Evolutionary conservation across 2,797 vertebrate species (phyloP).

Genomic region (Urocyon cinereoargenteus): DNA sequence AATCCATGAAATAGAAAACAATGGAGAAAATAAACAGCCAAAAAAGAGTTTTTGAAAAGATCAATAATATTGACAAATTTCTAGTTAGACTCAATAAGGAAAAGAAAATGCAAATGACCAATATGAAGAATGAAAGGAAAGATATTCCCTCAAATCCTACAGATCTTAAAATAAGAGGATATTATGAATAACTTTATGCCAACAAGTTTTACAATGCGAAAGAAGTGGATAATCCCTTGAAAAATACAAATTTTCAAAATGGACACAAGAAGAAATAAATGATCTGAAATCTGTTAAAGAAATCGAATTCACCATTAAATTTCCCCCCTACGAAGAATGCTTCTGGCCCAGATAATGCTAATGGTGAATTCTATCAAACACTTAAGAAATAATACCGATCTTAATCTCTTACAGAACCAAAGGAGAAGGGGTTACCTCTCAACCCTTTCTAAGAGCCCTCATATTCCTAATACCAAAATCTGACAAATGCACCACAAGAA

Average conservation of each 20-base stretch:
- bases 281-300: constrained; percentile 3
- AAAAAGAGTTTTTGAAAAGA: neutral
- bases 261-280: constrained; percentile 43
- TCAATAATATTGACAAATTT: neutral
- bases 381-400: neutral
- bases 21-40: neutral
- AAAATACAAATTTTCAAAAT: constrained; percentile 9
- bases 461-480: neutral
- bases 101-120: neutral
- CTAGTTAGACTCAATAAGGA: neutral
- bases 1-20: neutral
- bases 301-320: neutral
- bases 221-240: constrained; percentile 1
- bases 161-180: neutral
- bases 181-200: neutral
- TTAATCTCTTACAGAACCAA: neutral
- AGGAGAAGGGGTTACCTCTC: neutral
- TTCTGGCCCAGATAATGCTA: neutral
- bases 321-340: neutral
- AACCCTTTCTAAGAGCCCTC: neutral
- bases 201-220: neutral
- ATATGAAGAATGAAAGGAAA: constrained; percentile 9
- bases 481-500: neutral
- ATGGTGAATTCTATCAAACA: neutral
- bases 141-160: neutral